A percentile compares a stretch with the other conserved stretches of the same genome.
Conservation (phyloP, 2,888 invertebrate genomes). For the Protodeltote pygarga region DNA sequence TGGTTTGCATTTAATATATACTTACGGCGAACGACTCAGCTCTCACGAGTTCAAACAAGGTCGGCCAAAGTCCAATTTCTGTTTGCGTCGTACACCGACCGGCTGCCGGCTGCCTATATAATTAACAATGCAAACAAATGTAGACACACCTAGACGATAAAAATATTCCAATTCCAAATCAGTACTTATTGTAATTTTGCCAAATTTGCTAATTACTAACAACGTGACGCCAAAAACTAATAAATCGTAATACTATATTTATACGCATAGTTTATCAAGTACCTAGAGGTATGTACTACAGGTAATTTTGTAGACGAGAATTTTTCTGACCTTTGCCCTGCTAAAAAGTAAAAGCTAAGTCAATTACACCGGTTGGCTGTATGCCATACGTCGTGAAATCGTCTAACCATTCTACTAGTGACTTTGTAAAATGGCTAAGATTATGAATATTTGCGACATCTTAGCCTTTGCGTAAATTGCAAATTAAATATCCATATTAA, state of each 20-base stretch:
- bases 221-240: no score
- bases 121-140: constrained; percentile 10
- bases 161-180: constrained; percentile 1
- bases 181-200: not conserved
- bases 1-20: constrained; percentile 56
- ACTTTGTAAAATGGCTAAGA: constrained; percentile 2
- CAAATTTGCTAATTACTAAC: no score
- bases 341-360: constrained; percentile 21
- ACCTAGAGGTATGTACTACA: no score
- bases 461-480: no score
- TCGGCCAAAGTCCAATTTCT: constrained; percentile 72
- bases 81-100: constrained; percentile 46
- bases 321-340: constrained; percentile 6
- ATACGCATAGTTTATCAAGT: no score
- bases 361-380: constrained; percentile 18
- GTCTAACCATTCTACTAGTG: constrained; percentile 4
- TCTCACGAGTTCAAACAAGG: constrained; percentile 65
- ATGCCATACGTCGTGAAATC: constrained; percentile 22
- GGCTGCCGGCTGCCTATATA: constrained; percentile 4
- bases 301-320: not conserved
- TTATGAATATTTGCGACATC: not conserved
- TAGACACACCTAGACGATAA: constrained; percentile 1
- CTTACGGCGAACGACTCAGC: constrained; percentile 13
- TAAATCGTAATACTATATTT: no score
- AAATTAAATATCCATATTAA: not conserved